Evolutionary conservation across 2,113 vertebrate genomes (phyloP).

Genomic region (Glaucomys volans): DNA sequence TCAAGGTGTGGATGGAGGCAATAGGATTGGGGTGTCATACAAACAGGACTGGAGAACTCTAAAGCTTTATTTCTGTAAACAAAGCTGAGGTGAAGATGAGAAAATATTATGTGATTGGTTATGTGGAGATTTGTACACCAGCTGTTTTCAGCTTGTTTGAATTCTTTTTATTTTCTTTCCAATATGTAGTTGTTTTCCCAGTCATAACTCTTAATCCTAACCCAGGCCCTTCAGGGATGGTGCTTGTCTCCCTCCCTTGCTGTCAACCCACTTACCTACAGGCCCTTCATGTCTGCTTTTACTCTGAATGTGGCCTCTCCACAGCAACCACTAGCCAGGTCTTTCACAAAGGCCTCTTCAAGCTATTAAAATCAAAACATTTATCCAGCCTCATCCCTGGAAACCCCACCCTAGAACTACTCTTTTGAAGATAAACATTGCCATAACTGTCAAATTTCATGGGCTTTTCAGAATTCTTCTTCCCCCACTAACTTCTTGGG

Average conservation of each 20-base stretch:
- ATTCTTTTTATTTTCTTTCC: not conserved
- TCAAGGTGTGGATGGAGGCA: not conserved
- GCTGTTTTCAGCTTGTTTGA: not conserved
- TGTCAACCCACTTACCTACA: not conserved
- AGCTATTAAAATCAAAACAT: not conserved
- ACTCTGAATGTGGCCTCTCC: not conserved
- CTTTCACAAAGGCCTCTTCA: not conserved
- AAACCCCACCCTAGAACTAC: not conserved
- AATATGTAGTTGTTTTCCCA: not conserved
- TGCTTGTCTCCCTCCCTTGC: not conserved
- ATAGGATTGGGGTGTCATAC: fast-evolving
- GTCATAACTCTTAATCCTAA: not conserved
- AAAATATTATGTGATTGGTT: not conserved
- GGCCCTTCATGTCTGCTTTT: not conserved
- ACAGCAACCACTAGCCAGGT: not conserved
- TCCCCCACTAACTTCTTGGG: not conserved
- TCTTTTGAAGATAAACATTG: not conserved
- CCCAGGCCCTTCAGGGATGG: fast-evolving
- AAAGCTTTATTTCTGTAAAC: not conserved
- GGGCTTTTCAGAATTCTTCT: not conserved
- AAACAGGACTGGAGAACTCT: not conserved
- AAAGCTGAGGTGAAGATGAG: not conserved
- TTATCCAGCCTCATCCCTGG: not conserved
- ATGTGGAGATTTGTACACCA: too few species aligned
- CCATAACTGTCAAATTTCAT: not conserved